Evolutionary conservation across 2,888 invertebrate species (phyloP).

Genomic region (Hydriomena furcata): DNA sequence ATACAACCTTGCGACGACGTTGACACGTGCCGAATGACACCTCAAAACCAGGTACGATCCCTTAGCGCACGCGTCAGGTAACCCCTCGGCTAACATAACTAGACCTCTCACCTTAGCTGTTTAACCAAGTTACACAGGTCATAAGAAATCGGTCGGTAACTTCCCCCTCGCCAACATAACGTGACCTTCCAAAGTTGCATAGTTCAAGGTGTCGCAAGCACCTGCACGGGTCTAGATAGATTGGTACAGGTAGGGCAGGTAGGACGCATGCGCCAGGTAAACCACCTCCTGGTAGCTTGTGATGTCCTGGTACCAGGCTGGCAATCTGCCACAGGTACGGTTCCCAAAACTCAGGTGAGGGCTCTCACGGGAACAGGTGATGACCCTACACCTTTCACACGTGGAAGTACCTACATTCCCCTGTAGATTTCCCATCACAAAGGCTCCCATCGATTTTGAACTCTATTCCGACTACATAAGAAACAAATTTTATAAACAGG

Average conservation of each 20-base stretch:
- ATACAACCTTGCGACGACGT: constrained; percentile 31
- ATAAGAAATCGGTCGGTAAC: constrained; percentile 46
- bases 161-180: constrained; percentile 29
- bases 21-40: constrained; percentile 50
- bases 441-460: too few relatives aligned
- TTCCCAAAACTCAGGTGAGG: constrained; percentile 69
- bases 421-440: too few relatives aligned
- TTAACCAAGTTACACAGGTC: constrained; percentile 39
- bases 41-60: constrained; percentile 41
- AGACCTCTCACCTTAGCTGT: constrained; percentile 37
- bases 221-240: constrained; percentile 43
- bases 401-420: constrained; percentile 10
- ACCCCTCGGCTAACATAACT: constrained; percentile 26
- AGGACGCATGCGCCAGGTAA: constrained; percentile 80
- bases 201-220: neutral
- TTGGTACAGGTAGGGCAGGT: constrained; percentile 71
- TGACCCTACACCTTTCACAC: constrained; percentile 51
- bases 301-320: constrained; percentile 77
- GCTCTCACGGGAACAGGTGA: constrained; percentile 56
- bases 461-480: constrained; percentile 6
- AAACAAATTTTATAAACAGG: neutral
- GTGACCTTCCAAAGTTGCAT: neutral
- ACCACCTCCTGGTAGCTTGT: constrained; percentile 54
- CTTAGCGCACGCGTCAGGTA: constrained; percentile 52
- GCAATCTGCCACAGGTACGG: constrained; percentile 83